Base-by-base conservation (phyloP, 2,888 invertebrate species). In the Pristionchus maxplancki region DNA sequence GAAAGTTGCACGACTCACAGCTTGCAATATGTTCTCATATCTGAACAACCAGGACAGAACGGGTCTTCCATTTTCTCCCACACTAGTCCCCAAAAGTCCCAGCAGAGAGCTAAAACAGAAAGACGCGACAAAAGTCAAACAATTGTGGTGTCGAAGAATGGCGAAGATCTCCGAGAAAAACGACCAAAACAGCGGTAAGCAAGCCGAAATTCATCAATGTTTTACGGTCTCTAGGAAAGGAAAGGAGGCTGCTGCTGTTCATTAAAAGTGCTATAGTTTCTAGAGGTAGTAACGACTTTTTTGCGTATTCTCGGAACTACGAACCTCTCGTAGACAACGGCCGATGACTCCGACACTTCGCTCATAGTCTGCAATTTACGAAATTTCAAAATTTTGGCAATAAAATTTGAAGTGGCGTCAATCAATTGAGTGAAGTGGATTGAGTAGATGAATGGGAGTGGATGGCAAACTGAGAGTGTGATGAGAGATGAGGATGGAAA, bases 341-440 rank as follows among this genome's bases (percentile, higher is more conserved):
- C 44, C 0, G 78, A 28, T 34, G 40, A 40, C 28, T 78, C 78
- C 15, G 78, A 78, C 11, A 28, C 78, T 13, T 44, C 78, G 78
- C 78, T 78, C 78, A 78, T 78, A 28, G 28, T 48, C 78, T 74
- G 74, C 9, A 78, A 67, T 67, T n/a, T 24, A n/a, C 9, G 24
- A 58, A 58, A n/a, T 34, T 31, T 31, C 24, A 64, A 64, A n/a
- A 64, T n/a, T 17, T 67, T 34, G n/a, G 13, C n/a, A 67, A 34
- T 31, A 67, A 67, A 11, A 67, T n/a, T 15, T 58, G 58, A 58
- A 50, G 50, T 20, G 50, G n/a, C n/a, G n/a, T n/a, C n/a, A n/a
- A 20, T 50, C 20, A 50, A 50, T 50, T 50, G 50, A 20, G 20
- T 50, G 50, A 50, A 50, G 50, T 67, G 34, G 6, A 71, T 71